phyloP scores from a whole-genome alignment of 1,140 invertebrate species.

The Neelides sp. region DNA sequence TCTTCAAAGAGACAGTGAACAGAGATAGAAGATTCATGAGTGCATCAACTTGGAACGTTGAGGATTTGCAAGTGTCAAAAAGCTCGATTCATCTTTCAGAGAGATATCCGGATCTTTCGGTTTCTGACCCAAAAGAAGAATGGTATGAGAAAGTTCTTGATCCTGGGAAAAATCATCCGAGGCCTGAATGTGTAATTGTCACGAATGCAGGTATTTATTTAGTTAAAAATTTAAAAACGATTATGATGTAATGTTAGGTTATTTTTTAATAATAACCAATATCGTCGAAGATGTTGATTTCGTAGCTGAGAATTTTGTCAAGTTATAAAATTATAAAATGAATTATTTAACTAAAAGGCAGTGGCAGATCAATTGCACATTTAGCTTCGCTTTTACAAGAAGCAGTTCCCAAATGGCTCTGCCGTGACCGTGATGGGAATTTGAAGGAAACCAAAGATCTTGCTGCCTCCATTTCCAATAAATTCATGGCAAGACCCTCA shows the following conservation, averaged over 20 bases:
- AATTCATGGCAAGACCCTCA: slow-evolving; percentile 15
- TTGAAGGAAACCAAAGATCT: slow-evolving; percentile 7
- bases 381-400: slow-evolving; percentile 19
- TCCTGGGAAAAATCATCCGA: neutral
- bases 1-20: slow-evolving; percentile 14
- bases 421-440: neutral
- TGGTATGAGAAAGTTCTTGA: slow-evolving; percentile 22
- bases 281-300: too few relatives aligned
- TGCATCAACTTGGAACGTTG: neutral
- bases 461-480: slow-evolving; percentile 7
- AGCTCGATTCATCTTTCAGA: neutral
- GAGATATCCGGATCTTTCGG: neutral
- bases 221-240: neutral
- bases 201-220: slow-evolving; percentile 9
- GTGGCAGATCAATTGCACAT: slow-evolving; percentile 17
- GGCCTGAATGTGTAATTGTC: slow-evolving; percentile 15
- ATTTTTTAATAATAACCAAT: too few relatives aligned
- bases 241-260: neutral
- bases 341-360: too few relatives aligned
- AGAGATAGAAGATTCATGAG: slow-evolving; percentile 7
- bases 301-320: too few relatives aligned
- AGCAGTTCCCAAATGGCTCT: slow-evolving; percentile 19
- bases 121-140: neutral
- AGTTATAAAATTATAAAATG: too few relatives aligned
- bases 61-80: neutral